Conservation (phyloP, 2,888 invertebrate genomes). For the Isoperla grammatica region DNA sequence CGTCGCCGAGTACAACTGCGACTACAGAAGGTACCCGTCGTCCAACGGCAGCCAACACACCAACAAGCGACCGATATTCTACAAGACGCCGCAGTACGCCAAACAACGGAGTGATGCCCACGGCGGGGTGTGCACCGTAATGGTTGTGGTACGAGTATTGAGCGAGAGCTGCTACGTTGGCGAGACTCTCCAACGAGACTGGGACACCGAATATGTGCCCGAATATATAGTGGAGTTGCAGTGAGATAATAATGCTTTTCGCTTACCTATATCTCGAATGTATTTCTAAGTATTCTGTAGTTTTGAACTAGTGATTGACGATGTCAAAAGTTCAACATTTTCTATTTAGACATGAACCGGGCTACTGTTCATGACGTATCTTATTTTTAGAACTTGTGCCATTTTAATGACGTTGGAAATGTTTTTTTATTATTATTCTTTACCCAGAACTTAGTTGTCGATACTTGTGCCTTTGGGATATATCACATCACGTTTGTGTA, state of each 20-base stretch:
- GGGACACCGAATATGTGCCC: slow-evolving; percentile 24
- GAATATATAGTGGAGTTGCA: slow-evolving; percentile 16
- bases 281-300: neutral
- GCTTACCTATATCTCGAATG: neutral
- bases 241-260: neutral
- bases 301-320: neutral
- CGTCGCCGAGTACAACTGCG: slow-evolving; percentile 21
- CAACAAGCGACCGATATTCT: slow-evolving; percentile 3
- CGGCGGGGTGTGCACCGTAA: neutral
- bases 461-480: too few species aligned
- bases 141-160: slow-evolving; percentile 6
- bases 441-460: too few species aligned
- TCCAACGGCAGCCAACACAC: neutral
- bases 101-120: neutral
- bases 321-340: neutral
- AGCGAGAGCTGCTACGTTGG: neutral
- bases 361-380: too few species aligned
- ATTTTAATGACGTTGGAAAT: too few species aligned
- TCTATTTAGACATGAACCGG: too few species aligned
- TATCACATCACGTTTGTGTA: too few species aligned
- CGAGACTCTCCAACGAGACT: neutral
- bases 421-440: too few species aligned
- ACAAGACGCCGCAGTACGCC: neutral
- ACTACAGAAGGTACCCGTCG: slow-evolving; percentile 11
- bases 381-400: too few species aligned